phyloP scores from a whole-genome alignment of 2,797 vertebrate species.

The Ctenopoma multispine region DNA sequence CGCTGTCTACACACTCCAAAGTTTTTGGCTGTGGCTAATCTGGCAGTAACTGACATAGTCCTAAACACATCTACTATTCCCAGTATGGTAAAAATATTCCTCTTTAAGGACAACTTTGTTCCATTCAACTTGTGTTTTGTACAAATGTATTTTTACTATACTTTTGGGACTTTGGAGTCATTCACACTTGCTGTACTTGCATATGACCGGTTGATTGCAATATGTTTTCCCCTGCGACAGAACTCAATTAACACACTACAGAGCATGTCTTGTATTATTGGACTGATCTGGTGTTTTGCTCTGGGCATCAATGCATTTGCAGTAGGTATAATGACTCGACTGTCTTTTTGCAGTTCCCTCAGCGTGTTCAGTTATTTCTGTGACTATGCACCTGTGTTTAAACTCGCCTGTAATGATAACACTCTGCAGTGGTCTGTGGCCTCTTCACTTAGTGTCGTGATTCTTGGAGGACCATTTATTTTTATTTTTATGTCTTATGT shows the following conservation, averaged over 20 bases:
- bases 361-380: slow-evolving; percentile 80
- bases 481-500: slow-evolving; percentile 73
- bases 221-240: slow-evolving; percentile 79
- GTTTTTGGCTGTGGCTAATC: slow-evolving; percentile 76
- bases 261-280: slow-evolving; percentile 72
- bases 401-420: slow-evolving; percentile 76
- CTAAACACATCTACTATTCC: slow-evolving; percentile 75
- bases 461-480: slow-evolving; percentile 40
- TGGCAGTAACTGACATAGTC: slow-evolving; percentile 72
- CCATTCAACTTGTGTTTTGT: slow-evolving; percentile 73
- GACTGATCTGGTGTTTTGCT: slow-evolving; percentile 49
- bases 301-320: rapidly evolving
- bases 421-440: slow-evolving; percentile 62
- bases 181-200: slow-evolving; percentile 74
- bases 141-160: slow-evolving; percentile 77
- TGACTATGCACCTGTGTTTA: slow-evolving; percentile 78
- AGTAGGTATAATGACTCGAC: slow-evolving; percentile 46
- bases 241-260: slow-evolving; percentile 69
- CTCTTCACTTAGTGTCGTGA: not conserved
- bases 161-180: slow-evolving; percentile 56
- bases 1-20: slow-evolving; percentile 74
- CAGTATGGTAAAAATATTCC: slow-evolving; percentile 75
- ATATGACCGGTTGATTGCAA: slow-evolving; percentile 78
- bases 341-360: slow-evolving; percentile 78
- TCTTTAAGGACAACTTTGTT: slow-evolving; percentile 74